These are phyloP conservation scores for Synanthedon andrenaeformis DNA, from an alignment of 2,888 invertebrate genomes.

Conservation along the genomic window DNA sequence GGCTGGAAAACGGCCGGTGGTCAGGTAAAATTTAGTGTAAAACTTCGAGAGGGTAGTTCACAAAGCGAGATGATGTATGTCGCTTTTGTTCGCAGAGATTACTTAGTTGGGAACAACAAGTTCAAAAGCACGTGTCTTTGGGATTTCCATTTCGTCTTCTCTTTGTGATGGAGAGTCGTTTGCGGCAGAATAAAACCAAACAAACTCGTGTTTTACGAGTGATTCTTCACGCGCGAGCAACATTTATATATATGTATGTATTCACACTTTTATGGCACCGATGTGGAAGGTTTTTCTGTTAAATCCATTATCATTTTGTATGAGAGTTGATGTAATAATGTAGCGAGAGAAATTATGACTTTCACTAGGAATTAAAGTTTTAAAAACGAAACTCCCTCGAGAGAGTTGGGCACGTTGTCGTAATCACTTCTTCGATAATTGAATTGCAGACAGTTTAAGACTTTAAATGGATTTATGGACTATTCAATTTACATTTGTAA, in stretches of 20 bases:
- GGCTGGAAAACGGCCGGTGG: conserved; percentile 13
- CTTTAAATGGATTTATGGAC: neutral
- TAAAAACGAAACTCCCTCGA: neutral
- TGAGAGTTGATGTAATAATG: neutral
- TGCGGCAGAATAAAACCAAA: conserved; percentile 32
- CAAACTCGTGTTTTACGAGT: conserved; percentile 37
- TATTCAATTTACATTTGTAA: neutral
- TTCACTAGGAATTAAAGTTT: neutral
- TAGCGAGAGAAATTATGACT: neutral
- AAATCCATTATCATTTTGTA: neutral
- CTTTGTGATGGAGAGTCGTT: conserved; percentile 7
- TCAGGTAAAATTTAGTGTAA: conserved; percentile 20
- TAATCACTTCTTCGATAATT: neutral
- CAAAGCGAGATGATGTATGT: neutral
- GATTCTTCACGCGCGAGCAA: conserved; percentile 14
- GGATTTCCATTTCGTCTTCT: neutral
- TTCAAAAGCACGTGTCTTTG: neutral
- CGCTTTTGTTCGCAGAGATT: neutral
- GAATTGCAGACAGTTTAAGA: neutral
- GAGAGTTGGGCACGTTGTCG: neutral
- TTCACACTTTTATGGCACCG: neutral
- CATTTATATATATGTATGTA: neutral
- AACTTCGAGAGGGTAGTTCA: neutral
- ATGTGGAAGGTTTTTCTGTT: conserved; percentile 3
- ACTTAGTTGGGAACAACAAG: neutral